Evolutionary conservation across 2,113 vertebrate genomes (phyloP), one percentile per base, ranked within the genome.

Genomic region (Paralichthys olivaceus): DNA sequence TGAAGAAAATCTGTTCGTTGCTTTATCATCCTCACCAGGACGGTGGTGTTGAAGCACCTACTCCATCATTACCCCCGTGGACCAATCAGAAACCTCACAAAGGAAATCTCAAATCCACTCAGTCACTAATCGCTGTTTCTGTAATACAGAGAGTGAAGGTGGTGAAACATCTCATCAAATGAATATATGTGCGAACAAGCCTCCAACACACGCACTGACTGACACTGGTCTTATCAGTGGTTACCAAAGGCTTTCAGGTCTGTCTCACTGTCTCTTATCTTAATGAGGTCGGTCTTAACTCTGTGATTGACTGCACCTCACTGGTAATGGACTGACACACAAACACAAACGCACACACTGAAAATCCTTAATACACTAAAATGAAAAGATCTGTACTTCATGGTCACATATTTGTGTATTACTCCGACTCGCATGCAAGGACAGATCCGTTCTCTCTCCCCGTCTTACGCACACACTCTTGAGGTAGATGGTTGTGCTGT

Each of bases 261-360:
- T 54, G 69, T 75, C 79, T 84, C 54, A 78, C 76, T 85, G 73
- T 54, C 55, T 66, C 82, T 88, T 91, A 93, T 92, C 90, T 90
- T 91, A 91, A 92, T 90, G 87, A 87, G 85, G 71, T 86, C 77
- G 75, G 61, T 75, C 68, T 82, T 79, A 80, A 80, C 74, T 81
- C 77, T 66, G 81, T 76, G 81, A 90, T 80, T 77, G 79, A 88
- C 80, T 75, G 83, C 70, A 65, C 72, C 69, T 79, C 75, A 56
- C 64, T 15, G 54, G 62, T 81, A 85, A 89, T 80, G 83, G 70
- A 79, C 79, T 64, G 67, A 28, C 47, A 56, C 67, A 53, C 47
- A 49, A 43, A 34, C 66, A 60, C 23, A 55, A 11, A 55, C 54
- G 9, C 54, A 55, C 22, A 14, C 59, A 43, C 51, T 34, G 32